Conservation (phyloP, 2,797 vertebrate species). For the Hippopotamyrus pictus region DNA sequence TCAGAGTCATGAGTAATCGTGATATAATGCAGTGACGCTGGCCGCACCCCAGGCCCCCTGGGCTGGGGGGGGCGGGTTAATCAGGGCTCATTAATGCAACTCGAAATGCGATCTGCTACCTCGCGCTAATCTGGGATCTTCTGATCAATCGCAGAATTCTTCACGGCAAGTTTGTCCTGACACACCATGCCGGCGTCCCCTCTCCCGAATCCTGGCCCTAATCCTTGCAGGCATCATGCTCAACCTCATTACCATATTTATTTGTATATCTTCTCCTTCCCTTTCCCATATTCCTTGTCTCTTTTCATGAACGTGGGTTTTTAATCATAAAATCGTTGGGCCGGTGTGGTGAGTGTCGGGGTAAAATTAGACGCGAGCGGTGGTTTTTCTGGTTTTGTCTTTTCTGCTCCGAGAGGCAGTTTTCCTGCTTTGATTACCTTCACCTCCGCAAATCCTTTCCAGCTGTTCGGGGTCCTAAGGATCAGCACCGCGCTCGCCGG, state of each 20-base stretch:
- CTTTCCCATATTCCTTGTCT: neutral
- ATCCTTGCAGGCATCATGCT: neutral
- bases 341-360: neutral
- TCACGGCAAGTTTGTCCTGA: neutral
- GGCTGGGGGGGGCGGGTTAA: neutral
- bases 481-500: neutral
- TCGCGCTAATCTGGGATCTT: neutral
- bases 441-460: constrained; percentile 32
- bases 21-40: neutral
- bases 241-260: neutral
- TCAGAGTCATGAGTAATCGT: neutral
- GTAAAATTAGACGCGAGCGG: neutral
- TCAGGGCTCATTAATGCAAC: neutral
- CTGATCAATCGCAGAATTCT: neutral
- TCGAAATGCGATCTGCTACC: neutral
- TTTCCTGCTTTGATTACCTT: constrained; percentile 4
- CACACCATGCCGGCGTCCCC: no score
- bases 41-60: neutral
- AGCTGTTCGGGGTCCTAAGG: constrained; percentile 32
- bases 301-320: neutral
- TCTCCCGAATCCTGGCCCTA: neutral
- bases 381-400: neutral
- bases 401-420: neutral
- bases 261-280: neutral
- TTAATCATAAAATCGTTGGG: neutral